Conservation (phyloP, 2,113 vertebrate species). For the Benitochromis conjunctus region DNA sequence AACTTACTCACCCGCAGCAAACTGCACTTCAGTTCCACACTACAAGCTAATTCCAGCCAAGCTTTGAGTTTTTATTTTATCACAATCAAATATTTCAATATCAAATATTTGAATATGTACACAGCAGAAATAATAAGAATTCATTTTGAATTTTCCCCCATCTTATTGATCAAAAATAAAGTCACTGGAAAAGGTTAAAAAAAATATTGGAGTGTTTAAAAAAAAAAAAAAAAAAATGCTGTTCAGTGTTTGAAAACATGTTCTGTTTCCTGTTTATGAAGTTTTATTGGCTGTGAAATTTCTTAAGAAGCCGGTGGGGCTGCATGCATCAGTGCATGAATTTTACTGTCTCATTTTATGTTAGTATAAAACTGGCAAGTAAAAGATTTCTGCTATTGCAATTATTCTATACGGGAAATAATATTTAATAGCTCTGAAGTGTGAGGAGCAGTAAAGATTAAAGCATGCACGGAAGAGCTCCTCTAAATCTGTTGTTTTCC, state of each 20-base stretch:
- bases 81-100: not conserved
- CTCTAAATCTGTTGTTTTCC: not conserved
- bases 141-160: too few relatives aligned
- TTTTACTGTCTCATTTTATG: not conserved
- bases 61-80: not conserved
- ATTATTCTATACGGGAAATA: not conserved
- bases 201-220: not conserved
- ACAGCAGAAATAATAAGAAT: not conserved
- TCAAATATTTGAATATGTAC: not conserved
- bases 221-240: not conserved
- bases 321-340: not conserved
- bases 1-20: not conserved
- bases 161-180: not conserved
- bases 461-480: not conserved
- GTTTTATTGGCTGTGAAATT: not conserved
- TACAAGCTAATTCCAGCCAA: not conserved
- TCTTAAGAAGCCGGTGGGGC: not conserved
- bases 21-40: not conserved
- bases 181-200: not conserved
- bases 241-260: not conserved
- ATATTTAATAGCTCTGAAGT: not conserved
- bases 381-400: not conserved
- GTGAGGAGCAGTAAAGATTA: not conserved
- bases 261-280: not conserved
- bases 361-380: not conserved